Evolutionary conservation across 1,140 invertebrate genomes (phyloP).

Genomic region (Pteromalus puparum): DNA sequence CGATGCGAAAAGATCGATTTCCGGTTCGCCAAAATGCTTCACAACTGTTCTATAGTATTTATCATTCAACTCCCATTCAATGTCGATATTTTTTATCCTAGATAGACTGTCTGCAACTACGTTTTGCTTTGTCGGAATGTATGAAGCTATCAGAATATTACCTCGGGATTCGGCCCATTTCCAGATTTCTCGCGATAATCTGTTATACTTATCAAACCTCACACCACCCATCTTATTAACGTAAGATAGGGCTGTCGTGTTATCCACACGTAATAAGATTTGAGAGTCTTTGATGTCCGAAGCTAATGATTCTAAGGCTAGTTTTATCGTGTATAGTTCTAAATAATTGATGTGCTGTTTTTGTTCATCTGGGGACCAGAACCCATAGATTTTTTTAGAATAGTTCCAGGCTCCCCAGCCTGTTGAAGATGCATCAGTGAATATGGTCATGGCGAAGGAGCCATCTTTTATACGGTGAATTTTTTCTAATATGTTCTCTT

Average conservation of each 20-base stretch:
- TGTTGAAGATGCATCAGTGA: neutral
- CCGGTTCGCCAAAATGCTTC: neutral
- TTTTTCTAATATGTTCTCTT: neutral
- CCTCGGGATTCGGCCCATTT: slow-evolving; percentile 2
- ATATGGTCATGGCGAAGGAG: neutral
- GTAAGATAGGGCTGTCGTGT: slow-evolving; percentile 1
- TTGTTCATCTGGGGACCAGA: neutral
- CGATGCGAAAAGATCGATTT: slow-evolving; percentile 48
- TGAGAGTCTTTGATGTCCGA: neutral
- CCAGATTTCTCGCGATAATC: slow-evolving; percentile 26
- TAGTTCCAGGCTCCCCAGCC: neutral
- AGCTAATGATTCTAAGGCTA: slow-evolving; percentile 9
- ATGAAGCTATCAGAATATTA: slow-evolving; percentile 8
- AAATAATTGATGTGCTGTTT: slow-evolving; percentile 22
- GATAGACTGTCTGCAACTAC: slow-evolving; percentile 6
- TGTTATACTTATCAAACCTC: neutral
- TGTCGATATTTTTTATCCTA: slow-evolving; percentile 4
- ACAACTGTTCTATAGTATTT: slow-evolving; percentile 10
- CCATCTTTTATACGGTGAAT: neutral
- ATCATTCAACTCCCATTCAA: slow-evolving; percentile 14
- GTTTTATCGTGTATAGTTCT: slow-evolving; percentile 12
- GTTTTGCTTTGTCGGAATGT: slow-evolving; percentile 22
- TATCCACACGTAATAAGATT: slow-evolving; percentile 37
- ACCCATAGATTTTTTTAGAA: neutral
- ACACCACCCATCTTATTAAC: slow-evolving; percentile 17